These are phyloP conservation scores for Micromussa lordhowensis DNA, from an alignment of 92 coral and sea anemone species.

Conservation along the genomic window DNA sequence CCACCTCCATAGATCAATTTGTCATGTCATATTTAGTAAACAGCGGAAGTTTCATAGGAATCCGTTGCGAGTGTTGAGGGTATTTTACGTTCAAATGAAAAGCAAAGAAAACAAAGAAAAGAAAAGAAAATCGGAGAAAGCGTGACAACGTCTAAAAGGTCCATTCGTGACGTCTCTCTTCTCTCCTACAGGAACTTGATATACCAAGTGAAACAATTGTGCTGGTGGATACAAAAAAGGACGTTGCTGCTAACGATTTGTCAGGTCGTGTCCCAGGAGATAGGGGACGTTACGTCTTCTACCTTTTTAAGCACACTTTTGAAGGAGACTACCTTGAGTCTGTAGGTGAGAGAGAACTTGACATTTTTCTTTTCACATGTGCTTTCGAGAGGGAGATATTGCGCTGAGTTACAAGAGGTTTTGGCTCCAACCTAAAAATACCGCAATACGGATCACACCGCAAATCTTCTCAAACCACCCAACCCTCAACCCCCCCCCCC, in stretches of 20 bases:
- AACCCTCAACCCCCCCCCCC: too few relatives aligned
- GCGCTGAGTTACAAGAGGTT: too few relatives aligned
- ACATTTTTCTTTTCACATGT: neutral
- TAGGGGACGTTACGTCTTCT: slow-evolving; percentile 86
- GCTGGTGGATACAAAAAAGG: slow-evolving; percentile 64
- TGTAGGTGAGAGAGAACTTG: slow-evolving; percentile 62
- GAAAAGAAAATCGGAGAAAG: too few relatives aligned
- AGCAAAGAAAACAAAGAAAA: too few relatives aligned
- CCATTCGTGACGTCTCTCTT: too few relatives aligned
- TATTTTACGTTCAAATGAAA: too few relatives aligned
- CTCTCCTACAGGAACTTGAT: slow-evolving; percentile 75
- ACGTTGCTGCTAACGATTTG: slow-evolving; percentile 71
- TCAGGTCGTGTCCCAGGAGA: slow-evolving; percentile 72
- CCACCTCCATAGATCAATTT: too few relatives aligned
- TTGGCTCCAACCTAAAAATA: too few relatives aligned
- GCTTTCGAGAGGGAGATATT: neutral
- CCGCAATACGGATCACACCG: too few relatives aligned
- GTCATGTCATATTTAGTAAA: too few relatives aligned
- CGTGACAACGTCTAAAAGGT: too few relatives aligned
- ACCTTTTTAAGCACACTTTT: slow-evolving; percentile 90
- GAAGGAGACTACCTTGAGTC: slow-evolving; percentile 93
- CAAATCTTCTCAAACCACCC: too few relatives aligned
- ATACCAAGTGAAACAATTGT: slow-evolving; percentile 80
- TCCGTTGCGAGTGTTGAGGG: neutral
- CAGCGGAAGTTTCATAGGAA: neutral